phyloP scores from a whole-genome alignment of 2,113 vertebrate species.

The Actenoides hombroni region DNA sequence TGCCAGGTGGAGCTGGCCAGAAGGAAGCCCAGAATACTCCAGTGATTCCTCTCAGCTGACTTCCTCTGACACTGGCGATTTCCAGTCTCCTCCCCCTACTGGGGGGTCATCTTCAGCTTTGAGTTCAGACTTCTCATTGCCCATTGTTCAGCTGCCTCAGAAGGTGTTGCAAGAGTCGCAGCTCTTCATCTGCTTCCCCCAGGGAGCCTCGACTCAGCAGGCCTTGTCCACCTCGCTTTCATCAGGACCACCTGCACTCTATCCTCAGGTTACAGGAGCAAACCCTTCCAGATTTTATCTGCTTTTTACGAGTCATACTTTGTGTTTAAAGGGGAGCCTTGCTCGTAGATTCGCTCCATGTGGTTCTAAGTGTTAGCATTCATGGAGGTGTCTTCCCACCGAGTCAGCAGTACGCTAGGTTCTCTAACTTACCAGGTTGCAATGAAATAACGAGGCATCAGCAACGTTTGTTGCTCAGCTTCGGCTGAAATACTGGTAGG shows the following conservation, averaged over 20 bases:
- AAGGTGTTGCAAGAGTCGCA: constrained; percentile 80
- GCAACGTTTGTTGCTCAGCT: not conserved
- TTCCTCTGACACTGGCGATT: constrained; percentile 91
- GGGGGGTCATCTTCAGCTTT: constrained; percentile 72
- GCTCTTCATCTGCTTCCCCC: constrained; percentile 81
- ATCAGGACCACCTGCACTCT: constrained; percentile 77
- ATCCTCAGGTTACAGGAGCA: constrained; percentile 81
- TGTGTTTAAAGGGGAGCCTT: not conserved
- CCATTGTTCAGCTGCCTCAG: constrained; percentile 78
- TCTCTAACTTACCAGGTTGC: not conserved
- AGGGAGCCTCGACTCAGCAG: constrained; percentile 78
- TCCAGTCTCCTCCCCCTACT: constrained; percentile 85
- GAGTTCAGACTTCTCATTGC: constrained; percentile 76
- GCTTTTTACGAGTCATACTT: constrained; percentile 45
- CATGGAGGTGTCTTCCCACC: not conserved
- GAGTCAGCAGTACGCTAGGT: not conserved
- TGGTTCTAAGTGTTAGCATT: not conserved
- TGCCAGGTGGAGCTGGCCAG: constrained; percentile 78
- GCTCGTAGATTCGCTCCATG: not conserved
- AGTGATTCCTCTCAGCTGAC: constrained; percentile 91
- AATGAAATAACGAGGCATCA: not conserved
- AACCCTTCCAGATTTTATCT: constrained; percentile 59
- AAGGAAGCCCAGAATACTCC: constrained; percentile 90
- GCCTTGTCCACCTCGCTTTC: constrained; percentile 76
- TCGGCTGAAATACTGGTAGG: not conserved